phyloP scores from a whole-genome alignment of 2,113 vertebrate species.

The Erythrolamprus reginae region DNA sequence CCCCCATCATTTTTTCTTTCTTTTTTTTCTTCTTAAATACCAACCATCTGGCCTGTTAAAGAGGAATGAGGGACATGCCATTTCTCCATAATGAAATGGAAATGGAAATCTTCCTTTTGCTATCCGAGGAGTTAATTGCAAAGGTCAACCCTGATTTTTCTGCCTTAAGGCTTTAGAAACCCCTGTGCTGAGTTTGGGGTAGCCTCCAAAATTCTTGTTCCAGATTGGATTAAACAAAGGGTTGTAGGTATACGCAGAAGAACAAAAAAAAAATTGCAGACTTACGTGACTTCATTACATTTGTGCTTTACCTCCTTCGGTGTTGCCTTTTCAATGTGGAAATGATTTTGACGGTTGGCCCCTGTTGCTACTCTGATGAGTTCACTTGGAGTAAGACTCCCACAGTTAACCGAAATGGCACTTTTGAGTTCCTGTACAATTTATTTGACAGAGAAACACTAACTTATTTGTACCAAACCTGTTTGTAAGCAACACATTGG shows the following conservation, averaged over 20 bases:
- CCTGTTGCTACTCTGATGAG: slow-evolving; percentile 39
- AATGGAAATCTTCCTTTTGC: slow-evolving; percentile 64
- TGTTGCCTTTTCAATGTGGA: slow-evolving; percentile 51
- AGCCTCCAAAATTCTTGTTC: slow-evolving; percentile 46
- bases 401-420: slow-evolving; percentile 64
- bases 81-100: slow-evolving; percentile 64
- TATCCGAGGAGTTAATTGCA: slow-evolving; percentile 50
- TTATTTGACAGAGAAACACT: slow-evolving; percentile 64
- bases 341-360: slow-evolving; percentile 50
- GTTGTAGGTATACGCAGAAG: slow-evolving; percentile 41
- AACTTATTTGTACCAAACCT: slow-evolving; percentile 63
- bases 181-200: slow-evolving; percentile 40
- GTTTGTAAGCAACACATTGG: slow-evolving; percentile 66
- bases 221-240: slow-evolving; percentile 39
- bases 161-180: slow-evolving; percentile 59
- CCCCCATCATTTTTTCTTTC: slow-evolving; percentile 70
- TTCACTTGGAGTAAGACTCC: slow-evolving; percentile 47
- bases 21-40: slow-evolving; percentile 16
- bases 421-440: slow-evolving; percentile 63
- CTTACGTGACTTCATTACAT: slow-evolving; percentile 19
- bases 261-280: slow-evolving; percentile 26
- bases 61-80: slow-evolving; percentile 54
- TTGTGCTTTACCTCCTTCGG: slow-evolving; percentile 46
- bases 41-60: slow-evolving; percentile 59
- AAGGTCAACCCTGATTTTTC: slow-evolving; percentile 54